Base-by-base conservation (phyloP, 1,140 invertebrate genomes). In the Trichoplusia ni region DNA sequence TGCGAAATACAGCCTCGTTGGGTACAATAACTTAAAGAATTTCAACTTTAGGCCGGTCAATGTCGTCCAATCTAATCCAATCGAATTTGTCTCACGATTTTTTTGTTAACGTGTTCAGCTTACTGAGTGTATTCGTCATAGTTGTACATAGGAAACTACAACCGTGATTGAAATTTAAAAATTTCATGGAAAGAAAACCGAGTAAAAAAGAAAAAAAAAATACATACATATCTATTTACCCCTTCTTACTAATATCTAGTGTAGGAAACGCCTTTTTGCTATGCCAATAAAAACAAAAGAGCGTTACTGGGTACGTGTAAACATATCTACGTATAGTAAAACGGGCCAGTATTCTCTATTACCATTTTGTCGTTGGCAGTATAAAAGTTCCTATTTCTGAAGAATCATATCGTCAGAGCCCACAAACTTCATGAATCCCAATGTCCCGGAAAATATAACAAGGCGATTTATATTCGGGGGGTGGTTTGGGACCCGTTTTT, bases 381-480 rank as follows among this genome's bases (percentile, higher is more conserved):
- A 56, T 64, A 60, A 54, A 35, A 54, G 8, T 42, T 65, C 8
- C 23, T 67, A 61, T 71, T 72, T 70, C 60, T 56, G 60, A 66
- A 54, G 35, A 73, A 69, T 72, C 77, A 76, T 80, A 69, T 77
- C 80, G 86, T 79, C 77, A 84, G 68, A 81, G 62, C 71, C 79
- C 83, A 75, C 81, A 83, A 85, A 86, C 82, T 87, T 73, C 84
- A 90, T 90, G 87, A 90, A 90, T 90, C 76, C 81, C 82, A 90
- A 90, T 90, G 84, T 87, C 60, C 79, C 82, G 83, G 84, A 89
- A 89, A 89, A 90, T 89, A 86, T 90, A 90, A 90, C 78, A 84
- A 90, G 84, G 76, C 81, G 81, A 90, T 90, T 90, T 90, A 89
- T 90, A 90, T 90, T 87, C 87, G 75, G 71, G 81, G n/a, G 75